Percentiles rank a stretch among this genome's conserved stretches.
These are phyloP conservation scores for Drosophila pectinifera DNA, from an alignment of 1,140 invertebrate species.

Conservation along the genomic window DNA sequence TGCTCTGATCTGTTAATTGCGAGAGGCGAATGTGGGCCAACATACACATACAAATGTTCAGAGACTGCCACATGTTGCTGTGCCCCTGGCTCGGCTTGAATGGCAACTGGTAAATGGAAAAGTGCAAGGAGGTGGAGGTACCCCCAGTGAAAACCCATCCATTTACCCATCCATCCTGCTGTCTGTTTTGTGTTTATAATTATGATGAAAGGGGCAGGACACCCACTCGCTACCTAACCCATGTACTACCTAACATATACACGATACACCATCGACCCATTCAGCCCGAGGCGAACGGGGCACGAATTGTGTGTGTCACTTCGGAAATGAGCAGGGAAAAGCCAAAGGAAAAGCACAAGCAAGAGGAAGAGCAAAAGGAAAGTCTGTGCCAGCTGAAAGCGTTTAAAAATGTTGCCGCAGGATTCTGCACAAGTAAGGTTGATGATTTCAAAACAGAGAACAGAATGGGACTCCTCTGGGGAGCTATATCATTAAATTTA, in stretches of 20 bases:
- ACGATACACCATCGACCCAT: constrained; percentile 13
- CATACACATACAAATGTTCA: constrained; percentile 31
- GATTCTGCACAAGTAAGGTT: constrained; percentile 21
- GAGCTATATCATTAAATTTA: constrained; percentile 70
- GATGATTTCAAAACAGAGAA: constrained; percentile 48
- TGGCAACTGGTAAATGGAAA: constrained; percentile 21
- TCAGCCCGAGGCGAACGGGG: constrained; percentile 44
- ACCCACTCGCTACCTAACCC: constrained; percentile 5
- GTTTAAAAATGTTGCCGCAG: constrained; percentile 50
- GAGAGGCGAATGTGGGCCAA: constrained; percentile 64
- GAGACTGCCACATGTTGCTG: constrained; percentile 56
- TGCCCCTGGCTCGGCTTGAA: constrained; percentile 21
- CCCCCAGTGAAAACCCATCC: constrained; percentile 18
- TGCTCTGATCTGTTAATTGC: constrained; percentile 78
- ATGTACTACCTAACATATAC: neutral
- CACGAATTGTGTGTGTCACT: constrained; percentile 72
- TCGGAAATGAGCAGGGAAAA: constrained; percentile 67
- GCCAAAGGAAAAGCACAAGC: neutral
- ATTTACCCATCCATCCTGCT: constrained; percentile 44
- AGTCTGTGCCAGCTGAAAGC: constrained; percentile 40
- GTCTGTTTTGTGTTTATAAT: constrained; percentile 59
- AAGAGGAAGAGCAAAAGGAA: neutral
- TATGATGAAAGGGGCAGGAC: constrained; percentile 64
- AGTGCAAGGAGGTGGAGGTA: constrained; percentile 16
- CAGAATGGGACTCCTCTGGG: constrained; percentile 27